A percentile compares a stretch with the other conserved stretches of the same genome.
Conservation (phyloP, 2,888 invertebrate species). For the Xestia sexstrigata region DNA sequence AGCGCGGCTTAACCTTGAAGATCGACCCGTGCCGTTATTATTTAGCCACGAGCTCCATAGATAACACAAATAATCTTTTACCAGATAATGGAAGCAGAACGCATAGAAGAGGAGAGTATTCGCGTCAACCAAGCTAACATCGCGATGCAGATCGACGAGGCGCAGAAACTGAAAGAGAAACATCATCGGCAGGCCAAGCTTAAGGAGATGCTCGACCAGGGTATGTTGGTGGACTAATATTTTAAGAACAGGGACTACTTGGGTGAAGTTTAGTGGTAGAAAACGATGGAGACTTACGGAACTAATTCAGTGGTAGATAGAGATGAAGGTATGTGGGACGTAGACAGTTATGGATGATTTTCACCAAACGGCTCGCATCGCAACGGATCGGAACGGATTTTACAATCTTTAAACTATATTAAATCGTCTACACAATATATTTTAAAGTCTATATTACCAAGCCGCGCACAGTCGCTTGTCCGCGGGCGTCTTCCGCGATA, state of each 20-base stretch:
- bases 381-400: no score
- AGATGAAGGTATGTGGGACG: neutral
- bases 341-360: neutral
- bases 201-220: conserved; percentile 91
- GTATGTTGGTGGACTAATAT: conserved; percentile 67
- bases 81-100: conserved; percentile 91
- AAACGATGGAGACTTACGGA: neutral
- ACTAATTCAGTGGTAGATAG: neutral
- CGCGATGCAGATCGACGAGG: conserved; percentile 92
- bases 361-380: no score
- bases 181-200: conserved; percentile 88
- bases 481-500: no score
- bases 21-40: no score
- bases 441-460: no score
- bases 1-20: no score
- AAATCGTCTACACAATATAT: no score
- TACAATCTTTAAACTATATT: no score
- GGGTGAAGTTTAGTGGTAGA: neutral
- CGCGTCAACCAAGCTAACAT: conserved; percentile 91
- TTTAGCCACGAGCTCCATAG: neutral
- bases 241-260: neutral
- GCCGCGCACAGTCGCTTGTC: no score
- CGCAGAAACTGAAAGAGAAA: conserved; percentile 90
- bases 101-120: conserved; percentile 93
- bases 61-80: neutral